Evolutionary conservation across 2,113 vertebrate genomes (phyloP).

Genomic region (Phrynocephalus versicolor): DNA sequence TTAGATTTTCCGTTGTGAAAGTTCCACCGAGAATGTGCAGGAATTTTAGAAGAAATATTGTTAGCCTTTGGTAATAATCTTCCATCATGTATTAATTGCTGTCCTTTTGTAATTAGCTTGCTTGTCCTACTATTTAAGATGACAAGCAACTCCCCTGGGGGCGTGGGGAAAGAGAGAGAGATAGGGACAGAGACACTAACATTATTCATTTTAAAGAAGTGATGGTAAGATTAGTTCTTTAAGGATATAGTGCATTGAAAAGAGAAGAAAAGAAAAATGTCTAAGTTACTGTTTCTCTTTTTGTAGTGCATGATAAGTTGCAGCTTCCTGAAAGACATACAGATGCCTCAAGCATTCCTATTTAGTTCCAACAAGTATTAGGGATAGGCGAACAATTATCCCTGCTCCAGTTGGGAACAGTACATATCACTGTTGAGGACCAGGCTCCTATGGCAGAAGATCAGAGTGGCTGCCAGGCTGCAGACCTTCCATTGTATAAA

Average conservation of each 20-base stretch:
- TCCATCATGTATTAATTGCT: neutral
- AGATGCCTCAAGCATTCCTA: rapidly evolving
- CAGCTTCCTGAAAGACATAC: neutral
- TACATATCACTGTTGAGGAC: rapidly evolving
- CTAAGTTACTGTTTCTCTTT: neutral
- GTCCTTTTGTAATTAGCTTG: neutral
- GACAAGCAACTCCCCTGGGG: too few species aligned
- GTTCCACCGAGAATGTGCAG: neutral
- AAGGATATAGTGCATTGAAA: neutral
- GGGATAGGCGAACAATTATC: neutral
- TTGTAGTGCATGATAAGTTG: neutral
- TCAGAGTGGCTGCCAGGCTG: rapidly evolving
- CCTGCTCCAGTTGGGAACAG: neutral
- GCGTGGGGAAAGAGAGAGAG: too few species aligned
- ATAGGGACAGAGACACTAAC: too few species aligned
- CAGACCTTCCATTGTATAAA: neutral
- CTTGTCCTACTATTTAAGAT: neutral
- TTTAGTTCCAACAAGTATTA: rapidly evolving
- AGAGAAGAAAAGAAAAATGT: neutral
- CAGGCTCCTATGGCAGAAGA: rapidly evolving
- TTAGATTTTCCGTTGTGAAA: neutral
- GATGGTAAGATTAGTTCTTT: too few species aligned
- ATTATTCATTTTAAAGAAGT: too few species aligned
- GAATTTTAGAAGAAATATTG: neutral
- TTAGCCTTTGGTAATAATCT: neutral